Evolutionary conservation across 2,797 vertebrate genomes (phyloP), one percentile per base, ranked within the genome.

Genomic region (Graptemys geographica): DNA sequence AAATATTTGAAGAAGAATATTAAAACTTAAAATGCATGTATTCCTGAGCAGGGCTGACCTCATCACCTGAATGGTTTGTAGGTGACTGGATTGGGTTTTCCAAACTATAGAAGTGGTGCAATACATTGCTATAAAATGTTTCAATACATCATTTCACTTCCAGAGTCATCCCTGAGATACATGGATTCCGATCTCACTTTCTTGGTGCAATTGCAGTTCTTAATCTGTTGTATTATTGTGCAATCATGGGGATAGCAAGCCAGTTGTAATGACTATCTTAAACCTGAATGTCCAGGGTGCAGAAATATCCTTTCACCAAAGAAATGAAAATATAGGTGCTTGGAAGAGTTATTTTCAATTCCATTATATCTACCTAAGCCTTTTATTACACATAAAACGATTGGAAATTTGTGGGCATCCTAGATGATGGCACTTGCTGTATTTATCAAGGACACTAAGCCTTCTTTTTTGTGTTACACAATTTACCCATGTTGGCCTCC

Each of bases 1-100:
- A 86, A 52, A 37, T 5, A 33, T 85, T 65, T 81, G 47, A 82
- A 11, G 53, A 57, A 56, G 5, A 88, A 59, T 41, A 83, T 47
- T 13, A 33, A 86, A 84, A 87, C 56, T 72, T 31, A 25, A 90
- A 91, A 0, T 0, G 5, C 19, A 33, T 0, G 7, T 16, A 11
- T 27, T 47, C 41, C 81, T 62, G 83, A 28, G 1, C n/a, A 72
- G 2, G 33, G 85, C 52, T 47, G 56, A 93, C 23, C 5, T 92
- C 47, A 31, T 49, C 57, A 80, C 11, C 57, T 49, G 25, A 16
- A 6, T 6, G 16, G 4, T 37, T 92, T 28, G 2, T 23, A 18
- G 88, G 6, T 28, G 47, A 84, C 27, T 0, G 3, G 44, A 33
- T 0, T 0, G 0, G 8, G 23, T 33, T 11, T 55, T 62, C 37